Evolutionary conservation across 2,888 invertebrate species (phyloP).

Genomic region (Trichogramma dendrolimi): DNA sequence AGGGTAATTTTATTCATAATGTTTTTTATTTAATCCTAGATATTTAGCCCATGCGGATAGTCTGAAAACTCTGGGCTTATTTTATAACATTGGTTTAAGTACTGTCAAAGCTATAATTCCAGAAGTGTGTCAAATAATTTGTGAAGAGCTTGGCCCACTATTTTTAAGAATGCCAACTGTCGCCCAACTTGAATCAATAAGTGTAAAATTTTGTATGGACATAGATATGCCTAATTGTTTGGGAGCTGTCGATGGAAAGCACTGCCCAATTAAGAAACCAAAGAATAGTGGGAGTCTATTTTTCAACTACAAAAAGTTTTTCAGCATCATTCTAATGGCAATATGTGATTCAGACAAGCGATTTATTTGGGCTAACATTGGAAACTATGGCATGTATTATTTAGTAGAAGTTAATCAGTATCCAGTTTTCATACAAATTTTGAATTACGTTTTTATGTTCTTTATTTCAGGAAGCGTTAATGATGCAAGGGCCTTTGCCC

Average conservation of each 20-base stretch:
- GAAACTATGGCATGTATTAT: constrained; percentile 1
- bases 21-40: neutral
- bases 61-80: neutral
- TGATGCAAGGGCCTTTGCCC: constrained; percentile 1
- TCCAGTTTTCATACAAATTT: neutral
- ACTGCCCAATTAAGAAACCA: neutral
- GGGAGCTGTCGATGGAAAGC: constrained; percentile 3
- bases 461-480: neutral
- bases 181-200: neutral
- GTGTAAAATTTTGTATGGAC: neutral
- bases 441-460: neutral
- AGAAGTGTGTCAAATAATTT: neutral
- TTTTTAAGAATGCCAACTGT: neutral
- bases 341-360: neutral
- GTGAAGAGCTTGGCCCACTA: neutral
- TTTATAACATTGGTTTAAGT: neutral
- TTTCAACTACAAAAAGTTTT: constrained; percentile 6
- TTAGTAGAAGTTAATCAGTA: neutral
- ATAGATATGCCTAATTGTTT: neutral
- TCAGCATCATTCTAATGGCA: constrained; percentile 5
- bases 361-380: constrained; percentile 5
- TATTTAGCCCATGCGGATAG: no score
- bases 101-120: neutral
- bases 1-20: no score
- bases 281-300: neutral